Evolutionary conservation across 2,113 vertebrate genomes (phyloP).

Genomic region (Neodontobutis hainanensis): DNA sequence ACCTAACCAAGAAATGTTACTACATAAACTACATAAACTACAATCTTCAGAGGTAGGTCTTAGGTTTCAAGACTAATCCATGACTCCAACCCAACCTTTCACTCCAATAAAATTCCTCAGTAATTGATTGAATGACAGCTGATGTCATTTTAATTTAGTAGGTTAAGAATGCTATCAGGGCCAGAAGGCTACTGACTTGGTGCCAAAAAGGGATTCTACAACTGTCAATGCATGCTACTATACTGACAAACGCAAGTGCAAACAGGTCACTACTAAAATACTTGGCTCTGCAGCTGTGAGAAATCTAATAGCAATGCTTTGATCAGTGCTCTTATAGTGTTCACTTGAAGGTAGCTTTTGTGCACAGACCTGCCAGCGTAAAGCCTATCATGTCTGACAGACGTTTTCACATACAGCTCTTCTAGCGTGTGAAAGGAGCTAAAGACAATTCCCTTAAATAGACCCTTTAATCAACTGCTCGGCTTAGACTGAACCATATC

Average conservation of each 20-base stretch:
- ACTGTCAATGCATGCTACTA: neutral
- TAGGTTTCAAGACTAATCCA: too few relatives aligned
- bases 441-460: slow-evolving; percentile 1
- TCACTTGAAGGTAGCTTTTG: neutral
- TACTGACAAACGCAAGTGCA: neutral
- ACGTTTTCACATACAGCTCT: neutral
- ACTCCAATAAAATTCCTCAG: too few relatives aligned
- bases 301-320: too few relatives aligned
- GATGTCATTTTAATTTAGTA: too few relatives aligned
- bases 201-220: neutral
- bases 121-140: too few relatives aligned
- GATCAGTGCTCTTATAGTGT: too few relatives aligned
- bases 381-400: neutral
- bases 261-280: neutral
- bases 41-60: too few relatives aligned
- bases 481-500: neutral
- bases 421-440: neutral
- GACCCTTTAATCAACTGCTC: neutral
- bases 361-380: neutral
- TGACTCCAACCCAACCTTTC: too few relatives aligned
- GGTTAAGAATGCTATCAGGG: neutral
- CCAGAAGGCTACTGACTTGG: neutral
- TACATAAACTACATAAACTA: too few relatives aligned
- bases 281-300: too few relatives aligned
- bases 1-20: too few relatives aligned